These are phyloP conservation scores for Periphyllus acericola DNA, from an alignment of 2,888 invertebrate species.

Conservation along the genomic window DNA sequence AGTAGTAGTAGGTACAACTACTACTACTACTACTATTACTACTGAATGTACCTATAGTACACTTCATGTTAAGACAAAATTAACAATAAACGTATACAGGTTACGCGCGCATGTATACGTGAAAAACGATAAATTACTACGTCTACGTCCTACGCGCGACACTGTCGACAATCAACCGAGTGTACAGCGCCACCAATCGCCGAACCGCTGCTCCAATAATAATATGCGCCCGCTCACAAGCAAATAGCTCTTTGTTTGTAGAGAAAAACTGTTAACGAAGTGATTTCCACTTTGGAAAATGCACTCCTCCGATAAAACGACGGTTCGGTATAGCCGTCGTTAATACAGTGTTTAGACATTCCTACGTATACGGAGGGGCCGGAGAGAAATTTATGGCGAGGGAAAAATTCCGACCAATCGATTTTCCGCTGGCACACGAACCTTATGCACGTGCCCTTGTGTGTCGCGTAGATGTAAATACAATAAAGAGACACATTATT, in stretches of 20 bases:
- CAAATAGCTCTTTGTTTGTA: neutral
- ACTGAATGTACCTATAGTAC: neutral
- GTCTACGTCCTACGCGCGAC: neutral
- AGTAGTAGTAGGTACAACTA: neutral
- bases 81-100: constrained; percentile 28
- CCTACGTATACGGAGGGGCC: neutral
- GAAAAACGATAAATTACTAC: constrained; percentile 44
- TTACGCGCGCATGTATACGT: neutral
- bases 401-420: neutral
- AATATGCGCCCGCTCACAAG: neutral
- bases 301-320: neutral
- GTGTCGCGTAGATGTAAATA: too few species aligned
- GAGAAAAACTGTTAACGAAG: constrained; percentile 4
- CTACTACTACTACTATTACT: neutral
- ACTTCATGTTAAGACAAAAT: constrained; percentile 31
- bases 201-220: neutral
- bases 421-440: neutral
- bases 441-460: neutral
- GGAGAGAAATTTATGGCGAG: neutral
- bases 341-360: neutral
- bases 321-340: neutral
- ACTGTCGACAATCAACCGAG: neutral
- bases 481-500: neutral
- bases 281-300: constrained; percentile 1
- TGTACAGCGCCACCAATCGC: neutral